phyloP scores from a whole-genome alignment of 2,113 vertebrate species.

The Leuciscus idus region DNA sequence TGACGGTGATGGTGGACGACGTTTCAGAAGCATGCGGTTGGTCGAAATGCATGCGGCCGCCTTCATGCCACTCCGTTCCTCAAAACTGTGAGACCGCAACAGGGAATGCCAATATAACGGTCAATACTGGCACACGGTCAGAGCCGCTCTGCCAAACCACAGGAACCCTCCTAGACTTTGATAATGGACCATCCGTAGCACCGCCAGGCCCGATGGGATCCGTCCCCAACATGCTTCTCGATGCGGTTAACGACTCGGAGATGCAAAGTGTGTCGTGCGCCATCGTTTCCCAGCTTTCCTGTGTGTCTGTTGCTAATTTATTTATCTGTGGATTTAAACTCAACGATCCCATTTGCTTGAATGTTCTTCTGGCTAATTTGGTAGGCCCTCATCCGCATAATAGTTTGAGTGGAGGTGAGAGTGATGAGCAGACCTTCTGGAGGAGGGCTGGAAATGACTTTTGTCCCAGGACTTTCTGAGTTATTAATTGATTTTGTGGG shows the following conservation, averaged over 20 bases:
- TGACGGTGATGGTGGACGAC: slow-evolving; percentile 54
- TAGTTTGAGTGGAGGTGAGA: slow-evolving; percentile 55
- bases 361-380: slow-evolving; percentile 59
- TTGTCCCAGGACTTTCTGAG: slow-evolving; percentile 33
- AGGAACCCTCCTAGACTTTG: slow-evolving; percentile 70
- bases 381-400: slow-evolving; percentile 48
- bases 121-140: slow-evolving; percentile 74
- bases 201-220: slow-evolving; percentile 47
- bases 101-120: slow-evolving; percentile 81
- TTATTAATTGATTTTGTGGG: slow-evolving; percentile 68
- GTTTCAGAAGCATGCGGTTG: slow-evolving; percentile 26
- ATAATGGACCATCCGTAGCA: slow-evolving; percentile 55
- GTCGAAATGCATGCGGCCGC: slow-evolving; percentile 65
- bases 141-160: slow-evolving; percentile 68
- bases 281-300: slow-evolving; percentile 34
- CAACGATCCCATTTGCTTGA: slow-evolving; percentile 41
- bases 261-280: slow-evolving; percentile 65
- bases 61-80: slow-evolving; percentile 69
- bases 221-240: slow-evolving; percentile 56
- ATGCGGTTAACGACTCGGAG: slow-evolving; percentile 71
- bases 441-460: slow-evolving; percentile 37
- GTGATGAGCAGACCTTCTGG: slow-evolving; percentile 20
- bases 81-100: slow-evolving; percentile 73
- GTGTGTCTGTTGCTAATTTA: slow-evolving; percentile 73
- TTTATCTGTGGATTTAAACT: slow-evolving; percentile 71